Evolutionary conservation across 2,113 vertebrate species (phyloP).

Genomic region (Strix uralensis): DNA sequence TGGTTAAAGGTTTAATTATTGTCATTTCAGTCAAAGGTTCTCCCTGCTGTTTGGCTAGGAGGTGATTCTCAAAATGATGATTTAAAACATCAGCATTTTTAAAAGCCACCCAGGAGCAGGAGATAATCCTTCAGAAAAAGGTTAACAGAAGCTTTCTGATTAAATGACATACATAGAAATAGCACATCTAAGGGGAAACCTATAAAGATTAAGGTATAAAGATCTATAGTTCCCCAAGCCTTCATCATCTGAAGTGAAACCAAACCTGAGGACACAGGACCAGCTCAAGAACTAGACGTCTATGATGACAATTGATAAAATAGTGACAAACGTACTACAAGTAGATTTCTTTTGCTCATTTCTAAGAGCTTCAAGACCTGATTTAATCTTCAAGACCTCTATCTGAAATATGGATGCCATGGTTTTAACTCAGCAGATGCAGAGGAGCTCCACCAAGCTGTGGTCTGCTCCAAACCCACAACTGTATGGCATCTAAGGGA

Average conservation of each 20-base stretch:
- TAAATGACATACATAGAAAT: not conserved
- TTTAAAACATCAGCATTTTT: not conserved
- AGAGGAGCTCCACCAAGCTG: not conserved
- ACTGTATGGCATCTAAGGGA: fast-evolving
- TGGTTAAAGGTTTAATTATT: constrained; percentile 8
- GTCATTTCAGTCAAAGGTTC: constrained; percentile 31
- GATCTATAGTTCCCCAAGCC: not conserved
- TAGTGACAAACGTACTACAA: not conserved
- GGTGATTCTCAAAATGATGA: not conserved
- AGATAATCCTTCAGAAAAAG: not conserved
- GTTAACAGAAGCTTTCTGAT: not conserved
- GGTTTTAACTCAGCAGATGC: not conserved
- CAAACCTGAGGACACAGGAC: not conserved
- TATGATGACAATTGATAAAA: not conserved
- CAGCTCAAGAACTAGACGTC: not conserved
- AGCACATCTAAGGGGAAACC: not conserved
- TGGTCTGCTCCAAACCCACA: not conserved
- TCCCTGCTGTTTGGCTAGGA: constrained; percentile 7
- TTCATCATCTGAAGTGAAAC: not conserved
- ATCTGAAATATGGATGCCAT: not conserved
- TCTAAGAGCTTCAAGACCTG: not conserved
- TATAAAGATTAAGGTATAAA: not conserved
- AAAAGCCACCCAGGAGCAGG: not conserved
- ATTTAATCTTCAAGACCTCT: not conserved
- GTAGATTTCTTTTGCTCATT: not conserved